These are phyloP conservation scores for Bedellia somnulentella DNA, from an alignment of 2,888 invertebrate species.

Conservation along the genomic window DNA sequence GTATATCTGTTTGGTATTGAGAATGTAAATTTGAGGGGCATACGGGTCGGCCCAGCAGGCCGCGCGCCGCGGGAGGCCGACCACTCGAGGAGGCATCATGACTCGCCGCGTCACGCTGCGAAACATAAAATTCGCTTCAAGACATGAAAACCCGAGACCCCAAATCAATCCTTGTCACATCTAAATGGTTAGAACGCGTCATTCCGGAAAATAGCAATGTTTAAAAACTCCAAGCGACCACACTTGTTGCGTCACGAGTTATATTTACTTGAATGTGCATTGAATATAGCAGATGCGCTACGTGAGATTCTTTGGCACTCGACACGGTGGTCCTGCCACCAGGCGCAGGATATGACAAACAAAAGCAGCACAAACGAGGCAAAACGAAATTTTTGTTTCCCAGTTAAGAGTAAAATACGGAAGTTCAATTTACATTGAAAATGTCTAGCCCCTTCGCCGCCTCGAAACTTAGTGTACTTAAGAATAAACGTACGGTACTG, in stretches of 20 bases:
- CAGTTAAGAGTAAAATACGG: too few relatives aligned
- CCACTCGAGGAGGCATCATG: constrained; percentile 26
- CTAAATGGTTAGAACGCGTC: constrained; percentile 14
- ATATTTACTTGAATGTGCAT: too few relatives aligned
- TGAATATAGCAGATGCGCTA: constrained; percentile 2
- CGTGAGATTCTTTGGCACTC: too few relatives aligned
- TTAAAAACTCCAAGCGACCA: constrained; percentile 13
- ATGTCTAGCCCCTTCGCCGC: too few relatives aligned
- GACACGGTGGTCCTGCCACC: too few relatives aligned
- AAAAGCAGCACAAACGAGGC: too few relatives aligned
- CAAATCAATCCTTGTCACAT: constrained; percentile 41
- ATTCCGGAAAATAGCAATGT: constrained; percentile 22
- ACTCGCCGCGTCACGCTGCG: constrained; percentile 47
- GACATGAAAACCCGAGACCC: constrained; percentile 26
- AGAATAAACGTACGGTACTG: too few relatives aligned
- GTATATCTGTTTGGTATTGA: constrained; percentile 27
- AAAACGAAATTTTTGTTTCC: too few relatives aligned
- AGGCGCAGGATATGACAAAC: too few relatives aligned
- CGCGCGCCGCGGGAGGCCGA: constrained; percentile 29
- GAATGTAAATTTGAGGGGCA: constrained; percentile 42
- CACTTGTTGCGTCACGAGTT: neutral
- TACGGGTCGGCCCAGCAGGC: constrained; percentile 17
- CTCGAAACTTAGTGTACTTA: too few relatives aligned
- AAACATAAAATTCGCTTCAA: constrained; percentile 52
- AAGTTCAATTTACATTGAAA: too few relatives aligned